phyloP scores from a whole-genome alignment of 2,888 invertebrate species.

The Acleris cristana region DNA sequence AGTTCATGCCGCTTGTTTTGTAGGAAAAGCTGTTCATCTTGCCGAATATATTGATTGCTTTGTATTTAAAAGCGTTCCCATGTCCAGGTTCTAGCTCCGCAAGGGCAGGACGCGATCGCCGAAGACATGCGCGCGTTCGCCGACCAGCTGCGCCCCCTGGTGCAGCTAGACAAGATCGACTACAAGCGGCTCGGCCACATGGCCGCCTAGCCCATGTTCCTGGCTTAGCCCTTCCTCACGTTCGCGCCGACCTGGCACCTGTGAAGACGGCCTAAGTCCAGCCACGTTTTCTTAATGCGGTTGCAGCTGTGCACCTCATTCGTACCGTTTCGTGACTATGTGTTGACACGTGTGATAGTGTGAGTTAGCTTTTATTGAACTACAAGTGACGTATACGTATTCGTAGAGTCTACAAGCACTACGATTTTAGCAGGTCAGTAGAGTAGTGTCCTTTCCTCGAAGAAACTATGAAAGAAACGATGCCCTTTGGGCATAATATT shows the following conservation, averaged over 20 bases:
- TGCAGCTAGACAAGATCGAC: constrained; percentile 96
- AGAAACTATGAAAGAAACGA: too few relatives aligned
- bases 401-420: too few relatives aligned
- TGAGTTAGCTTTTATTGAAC: background rate
- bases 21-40: too few relatives aligned
- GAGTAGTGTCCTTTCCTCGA: too few relatives aligned
- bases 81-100: constrained; percentile 90
- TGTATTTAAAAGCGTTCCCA: background rate
- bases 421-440: too few relatives aligned
- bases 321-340: constrained; percentile 21
- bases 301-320: constrained; percentile 16
- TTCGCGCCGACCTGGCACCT: constrained; percentile 33
- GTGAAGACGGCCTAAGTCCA: constrained; percentile 47
- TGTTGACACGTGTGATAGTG: background rate
- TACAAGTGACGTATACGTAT: background rate
- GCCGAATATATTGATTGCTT: background rate
- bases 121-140: constrained; percentile 98
- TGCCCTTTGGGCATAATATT: too few relatives aligned
- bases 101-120: constrained; percentile 96
- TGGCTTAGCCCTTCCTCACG: constrained; percentile 48
- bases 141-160: constrained; percentile 95
- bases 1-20: too few relatives aligned
- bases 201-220: constrained; percentile 66
- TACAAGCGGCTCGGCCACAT: constrained; percentile 88
- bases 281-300: constrained; percentile 7